Conservation (phyloP, 2,113 vertebrate genomes). For the Anarhynchus alexandrinus region DNA sequence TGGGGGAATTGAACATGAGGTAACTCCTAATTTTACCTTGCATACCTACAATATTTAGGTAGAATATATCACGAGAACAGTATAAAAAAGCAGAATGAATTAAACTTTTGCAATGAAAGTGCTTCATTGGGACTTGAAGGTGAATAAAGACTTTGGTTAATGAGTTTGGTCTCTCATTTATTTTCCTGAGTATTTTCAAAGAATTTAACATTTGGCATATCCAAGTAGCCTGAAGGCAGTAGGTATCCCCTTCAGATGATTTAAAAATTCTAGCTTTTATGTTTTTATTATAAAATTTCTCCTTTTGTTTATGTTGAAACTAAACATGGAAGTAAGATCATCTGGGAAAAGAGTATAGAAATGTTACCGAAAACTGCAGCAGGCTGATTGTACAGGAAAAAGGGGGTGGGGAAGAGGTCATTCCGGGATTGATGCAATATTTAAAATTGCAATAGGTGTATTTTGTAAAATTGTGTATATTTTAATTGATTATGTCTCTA, state of each 20-base stretch:
- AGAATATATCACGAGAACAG: neutral
- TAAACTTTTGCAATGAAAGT: neutral
- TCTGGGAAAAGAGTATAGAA: neutral
- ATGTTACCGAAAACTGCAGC: neutral
- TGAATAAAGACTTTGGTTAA: neutral
- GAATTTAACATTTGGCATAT: neutral
- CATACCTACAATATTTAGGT: neutral
- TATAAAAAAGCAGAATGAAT: neutral
- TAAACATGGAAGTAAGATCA: neutral
- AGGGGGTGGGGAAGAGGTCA: neutral
- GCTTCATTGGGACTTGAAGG: neutral
- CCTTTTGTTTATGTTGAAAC: neutral
- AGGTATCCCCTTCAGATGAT: neutral
- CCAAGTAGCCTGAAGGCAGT: neutral
- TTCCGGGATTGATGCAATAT: neutral
- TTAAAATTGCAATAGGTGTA: neutral
- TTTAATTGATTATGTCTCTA: neutral
- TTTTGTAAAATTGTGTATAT: neutral
- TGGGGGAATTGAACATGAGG: neutral
- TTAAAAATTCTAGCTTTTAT: neutral
- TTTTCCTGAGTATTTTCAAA: neutral
- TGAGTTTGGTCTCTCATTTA: neutral
- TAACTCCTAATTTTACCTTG: neutral
- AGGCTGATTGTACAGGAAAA: neutral
- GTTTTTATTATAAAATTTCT: neutral